Percentiles rank a stretch among this genome's conserved stretches.
Conservation (phyloP, 2,888 invertebrate species). For the Drosophila meridionalis region DNA sequence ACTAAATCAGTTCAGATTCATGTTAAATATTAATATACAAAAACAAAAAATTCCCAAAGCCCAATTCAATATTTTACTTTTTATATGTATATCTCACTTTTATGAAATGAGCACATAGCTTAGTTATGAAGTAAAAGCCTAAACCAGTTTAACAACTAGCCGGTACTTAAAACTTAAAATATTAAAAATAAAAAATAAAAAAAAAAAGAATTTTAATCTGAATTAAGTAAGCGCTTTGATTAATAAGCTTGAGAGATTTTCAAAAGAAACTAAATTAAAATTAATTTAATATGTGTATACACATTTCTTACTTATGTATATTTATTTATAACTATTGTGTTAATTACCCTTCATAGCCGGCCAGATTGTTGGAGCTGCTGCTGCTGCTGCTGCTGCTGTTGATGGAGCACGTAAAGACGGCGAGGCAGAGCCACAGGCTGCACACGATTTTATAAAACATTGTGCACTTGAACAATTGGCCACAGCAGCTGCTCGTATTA, state of each 20-base stretch:
- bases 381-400: constrained; percentile 3
- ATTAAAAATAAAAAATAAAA: neutral
- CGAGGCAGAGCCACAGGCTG: constrained; percentile 56
- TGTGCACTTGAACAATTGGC: constrained; percentile 38
- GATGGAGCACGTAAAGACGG: constrained; percentile 48
- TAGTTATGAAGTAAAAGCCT: constrained; percentile 22
- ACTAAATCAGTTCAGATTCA: too few relatives aligned
- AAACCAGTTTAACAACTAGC: constrained; percentile 53
- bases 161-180: constrained; percentile 26
- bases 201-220: constrained; percentile 39
- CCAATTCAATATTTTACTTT: neutral
- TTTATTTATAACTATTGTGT: constrained; percentile 35
- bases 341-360: constrained; percentile 82
- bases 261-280: constrained; percentile 1
- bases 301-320: constrained; percentile 5
- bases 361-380: constrained; percentile 68
- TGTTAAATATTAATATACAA: too few relatives aligned
- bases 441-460: constrained; percentile 72
- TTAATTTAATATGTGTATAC: constrained; percentile 26
- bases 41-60: neutral
- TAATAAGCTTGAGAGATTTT: constrained; percentile 40
- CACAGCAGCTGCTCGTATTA: constrained; percentile 27
- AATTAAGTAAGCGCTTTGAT: constrained; percentile 41
- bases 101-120: neutral
- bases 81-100: neutral